phyloP scores from a whole-genome alignment of 2,888 invertebrate species.

The Lottia scabra region DNA sequence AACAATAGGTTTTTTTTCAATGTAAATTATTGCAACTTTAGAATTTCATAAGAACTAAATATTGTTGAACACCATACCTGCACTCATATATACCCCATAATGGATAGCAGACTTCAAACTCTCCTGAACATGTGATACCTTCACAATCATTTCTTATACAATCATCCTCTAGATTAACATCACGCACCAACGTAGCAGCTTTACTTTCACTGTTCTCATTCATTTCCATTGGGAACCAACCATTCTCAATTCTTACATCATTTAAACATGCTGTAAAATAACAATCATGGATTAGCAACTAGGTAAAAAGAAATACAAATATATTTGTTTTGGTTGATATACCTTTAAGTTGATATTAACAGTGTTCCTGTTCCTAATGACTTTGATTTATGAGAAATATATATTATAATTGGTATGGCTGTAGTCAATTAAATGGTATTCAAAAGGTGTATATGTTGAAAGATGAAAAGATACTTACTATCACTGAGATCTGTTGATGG shows the following conservation, averaged over 20 bases:
- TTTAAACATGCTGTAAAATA: constrained; percentile 78
- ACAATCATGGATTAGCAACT: neutral
- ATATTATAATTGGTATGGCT: no score
- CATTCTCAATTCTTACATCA: constrained; percentile 90
- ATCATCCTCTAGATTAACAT: constrained; percentile 88
- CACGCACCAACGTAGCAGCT: constrained; percentile 95
- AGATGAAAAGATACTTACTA: neutral
- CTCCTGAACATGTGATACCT: constrained; percentile 32
- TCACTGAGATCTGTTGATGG: neutral
- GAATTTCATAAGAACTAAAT: neutral
- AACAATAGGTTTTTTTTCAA: neutral
- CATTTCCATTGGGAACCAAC: constrained; percentile 85
- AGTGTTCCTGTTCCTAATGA: no score
- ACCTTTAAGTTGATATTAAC: no score
- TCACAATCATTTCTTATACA: constrained; percentile 79
- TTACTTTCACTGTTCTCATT: constrained; percentile 73
- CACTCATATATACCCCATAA: constrained; percentile 98
- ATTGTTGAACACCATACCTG: constrained; percentile 76
- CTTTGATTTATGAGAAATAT: no score
- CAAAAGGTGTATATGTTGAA: no score
- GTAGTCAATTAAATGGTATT: no score
- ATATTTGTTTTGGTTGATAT: no score
- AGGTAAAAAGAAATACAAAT: neutral
- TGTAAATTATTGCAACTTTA: neutral
- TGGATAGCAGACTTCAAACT: constrained; percentile 93